Percentiles rank a stretch among this genome's conserved stretches.
Conservation (phyloP, 2,113 vertebrate genomes). For the Trichechus manatus region DNA sequence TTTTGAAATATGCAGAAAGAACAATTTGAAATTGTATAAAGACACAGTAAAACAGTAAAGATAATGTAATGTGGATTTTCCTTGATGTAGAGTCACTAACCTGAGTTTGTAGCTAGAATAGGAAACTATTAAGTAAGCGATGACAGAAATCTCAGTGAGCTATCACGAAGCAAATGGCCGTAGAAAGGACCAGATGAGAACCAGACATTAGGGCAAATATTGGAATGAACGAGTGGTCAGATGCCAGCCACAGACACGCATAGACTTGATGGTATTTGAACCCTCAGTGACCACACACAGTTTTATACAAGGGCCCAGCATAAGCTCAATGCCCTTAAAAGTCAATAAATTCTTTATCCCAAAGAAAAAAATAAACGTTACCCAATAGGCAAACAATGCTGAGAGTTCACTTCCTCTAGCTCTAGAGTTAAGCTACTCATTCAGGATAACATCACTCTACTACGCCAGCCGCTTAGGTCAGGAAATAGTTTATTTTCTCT, state of each 20-base stretch:
- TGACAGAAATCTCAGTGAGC: constrained; percentile 39
- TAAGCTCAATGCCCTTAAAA: not conserved
- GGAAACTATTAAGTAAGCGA: constrained; percentile 47
- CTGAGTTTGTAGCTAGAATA: not conserved
- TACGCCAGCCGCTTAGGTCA: constrained; percentile 8
- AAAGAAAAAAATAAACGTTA: not conserved
- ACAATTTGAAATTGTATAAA: not conserved
- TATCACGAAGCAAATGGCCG: constrained; percentile 51
- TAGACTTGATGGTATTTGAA: not conserved
- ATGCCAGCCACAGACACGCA: not conserved
- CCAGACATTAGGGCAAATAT: not conserved
- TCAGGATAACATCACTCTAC: constrained; percentile 34
- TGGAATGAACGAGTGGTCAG: constrained; percentile 45
- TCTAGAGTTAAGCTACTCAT: not conserved
- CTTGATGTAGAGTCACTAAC: not conserved
- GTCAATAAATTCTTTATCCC: not conserved
- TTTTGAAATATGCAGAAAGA: constrained; percentile 33
- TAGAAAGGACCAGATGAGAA: constrained; percentile 65
- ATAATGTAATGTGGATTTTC: not conserved
- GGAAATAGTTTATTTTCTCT: constrained; percentile 74
- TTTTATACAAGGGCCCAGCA: constrained; percentile 10
- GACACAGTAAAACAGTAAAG: not conserved
- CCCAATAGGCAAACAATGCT: constrained; percentile 28
- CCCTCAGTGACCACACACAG: not conserved
- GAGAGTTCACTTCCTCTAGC: constrained; percentile 42